Conservation (phyloP, 2,888 invertebrate species). For the Cinara cedri region DNA sequence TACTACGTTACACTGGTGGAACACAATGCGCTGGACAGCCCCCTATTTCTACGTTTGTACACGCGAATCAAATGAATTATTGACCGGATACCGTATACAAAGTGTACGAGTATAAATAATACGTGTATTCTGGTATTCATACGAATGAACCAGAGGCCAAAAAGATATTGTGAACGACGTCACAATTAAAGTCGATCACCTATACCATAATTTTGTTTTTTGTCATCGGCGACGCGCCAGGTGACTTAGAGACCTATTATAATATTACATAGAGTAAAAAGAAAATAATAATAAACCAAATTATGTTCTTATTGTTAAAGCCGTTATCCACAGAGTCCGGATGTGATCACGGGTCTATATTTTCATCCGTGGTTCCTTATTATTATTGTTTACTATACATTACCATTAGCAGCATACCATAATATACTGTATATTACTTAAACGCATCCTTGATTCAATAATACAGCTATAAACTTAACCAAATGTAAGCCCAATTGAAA, state of each 20-base stretch:
- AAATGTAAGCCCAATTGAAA: too few species aligned
- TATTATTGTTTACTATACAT: too few species aligned
- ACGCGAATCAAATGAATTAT: constrained; percentile 42
- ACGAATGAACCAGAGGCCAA: background rate
- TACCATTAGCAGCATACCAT: too few species aligned
- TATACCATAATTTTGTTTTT: background rate
- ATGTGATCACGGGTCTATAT: constrained; percentile 35
- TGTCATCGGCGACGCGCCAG: constrained; percentile 27
- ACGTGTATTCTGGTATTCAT: background rate
- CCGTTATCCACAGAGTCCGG: constrained; percentile 15
- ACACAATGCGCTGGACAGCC: too few species aligned
- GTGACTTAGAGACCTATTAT: constrained; percentile 15
- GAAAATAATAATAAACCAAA: background rate
- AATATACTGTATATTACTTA: too few species aligned
- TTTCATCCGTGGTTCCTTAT: background rate
- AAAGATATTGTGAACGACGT: background rate
- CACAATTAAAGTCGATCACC: constrained; percentile 32
- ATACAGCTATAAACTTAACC: too few species aligned
- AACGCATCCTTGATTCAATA: too few species aligned
- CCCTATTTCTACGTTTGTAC: background rate
- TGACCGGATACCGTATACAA: constrained; percentile 41
- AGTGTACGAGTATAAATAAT: background rate
- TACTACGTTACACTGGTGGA: background rate
- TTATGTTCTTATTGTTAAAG: constrained; percentile 12
- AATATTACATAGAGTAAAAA: constrained; percentile 1